Base-by-base conservation (phyloP, 2,888 invertebrate genomes). In the Idaea biselata region DNA sequence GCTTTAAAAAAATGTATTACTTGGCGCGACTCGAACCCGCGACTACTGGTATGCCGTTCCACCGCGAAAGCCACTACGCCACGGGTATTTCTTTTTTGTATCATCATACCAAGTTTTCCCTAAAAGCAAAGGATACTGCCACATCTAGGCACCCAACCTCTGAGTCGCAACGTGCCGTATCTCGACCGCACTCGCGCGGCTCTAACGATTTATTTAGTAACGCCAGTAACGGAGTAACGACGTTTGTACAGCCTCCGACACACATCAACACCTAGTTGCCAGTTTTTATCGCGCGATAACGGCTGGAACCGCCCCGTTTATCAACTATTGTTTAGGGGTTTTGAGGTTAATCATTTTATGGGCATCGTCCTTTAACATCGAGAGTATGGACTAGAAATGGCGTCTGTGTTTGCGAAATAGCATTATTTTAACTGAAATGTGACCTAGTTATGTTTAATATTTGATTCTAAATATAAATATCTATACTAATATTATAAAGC, bases 151-250 rank as follows among this genome's bases (percentile, higher is more conserved):
- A 0, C 54, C 4, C 11, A 75, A 82, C 11, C 31, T 80, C 79
- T 25, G 2, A 1, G 60, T 3, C 7, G 53, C 66, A 83, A 88
- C 91, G 91, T 91, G 91, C 91, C 86, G 79, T 91, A 91, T 91
- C 90, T 85, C 84, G 81, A 71, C 71, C 68, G 66, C 71, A 79
- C 82, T 86, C 86, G 85, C 88, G 86, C 89, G 83, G 83, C 81
- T 81, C 85, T 89, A 87, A 89, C 90, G 89, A 90, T 91, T 91
- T 91, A 91, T 91, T 90, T 88, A 90, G 89, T 79, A 79, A 84
- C 81, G 78, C 79, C 75, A 88, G 89, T 79, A 78, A 84, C 82
- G 79, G 77, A 75, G 82, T 89, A 88, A 91, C 90, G 89, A 87
- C 90, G 90, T 91, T 91, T 91, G 87, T 79, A 77, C 87, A 86